Conservation (phyloP, 64 coral and sea anemone species). For the Montipora capricornis region DNA sequence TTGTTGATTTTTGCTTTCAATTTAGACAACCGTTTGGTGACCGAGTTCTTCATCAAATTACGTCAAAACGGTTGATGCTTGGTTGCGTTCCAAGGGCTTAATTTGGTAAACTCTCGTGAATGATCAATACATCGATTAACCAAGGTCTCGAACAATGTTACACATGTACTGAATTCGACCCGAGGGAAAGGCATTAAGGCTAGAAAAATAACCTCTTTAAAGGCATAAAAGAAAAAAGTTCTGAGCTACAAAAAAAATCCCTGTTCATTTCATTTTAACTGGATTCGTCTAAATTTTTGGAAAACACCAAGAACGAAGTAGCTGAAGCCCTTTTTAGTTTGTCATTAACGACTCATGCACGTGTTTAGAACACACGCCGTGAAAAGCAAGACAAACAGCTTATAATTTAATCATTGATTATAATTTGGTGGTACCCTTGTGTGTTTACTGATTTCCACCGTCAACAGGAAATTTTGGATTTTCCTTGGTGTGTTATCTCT, state of each 20-base stretch:
- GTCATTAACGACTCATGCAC: no score
- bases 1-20: neutral
- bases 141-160: neutral
- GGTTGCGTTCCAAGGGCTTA: neutral
- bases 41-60: neutral
- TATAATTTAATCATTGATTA: no score
- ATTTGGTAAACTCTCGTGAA: neutral
- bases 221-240: neutral
- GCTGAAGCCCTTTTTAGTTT: neutral
- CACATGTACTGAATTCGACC: neutral
- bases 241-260: neutral
- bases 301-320: neutral
- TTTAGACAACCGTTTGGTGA: neutral
- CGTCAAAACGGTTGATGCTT: conserved; percentile 12
- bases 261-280: neutral
- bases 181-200: neutral
- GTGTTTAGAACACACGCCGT: no score
- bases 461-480: no score
- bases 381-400: no score
- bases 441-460: no score
- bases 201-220: neutral
- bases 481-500: no score
- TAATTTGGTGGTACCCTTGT: no score
- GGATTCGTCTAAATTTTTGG: no score
- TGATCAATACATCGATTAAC: neutral